Base-by-base conservation (phyloP, 2,888 invertebrate genomes). In the Pyrocoelia pectoralis region DNA sequence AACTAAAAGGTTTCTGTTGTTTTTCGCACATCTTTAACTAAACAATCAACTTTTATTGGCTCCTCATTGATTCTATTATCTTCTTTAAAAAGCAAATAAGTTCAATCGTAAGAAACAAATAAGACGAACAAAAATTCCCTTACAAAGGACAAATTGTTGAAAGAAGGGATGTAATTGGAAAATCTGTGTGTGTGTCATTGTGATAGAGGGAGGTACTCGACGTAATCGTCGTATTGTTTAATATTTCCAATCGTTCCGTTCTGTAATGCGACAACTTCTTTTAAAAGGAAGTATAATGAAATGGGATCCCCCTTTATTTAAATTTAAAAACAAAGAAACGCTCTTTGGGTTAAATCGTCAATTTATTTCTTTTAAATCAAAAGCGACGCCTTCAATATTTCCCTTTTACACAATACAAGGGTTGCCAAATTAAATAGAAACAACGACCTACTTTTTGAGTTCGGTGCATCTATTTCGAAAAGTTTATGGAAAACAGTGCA, bases 1-100 rank as follows among this genome's bases (percentile, higher is more conserved):
- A 68, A 73, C 80, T 81, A 80, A 81, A 81, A 81, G 80, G 80
- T 80, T 81, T 81, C 78, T 79, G 77, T 76, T 79, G 80, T 81
- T 79, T 73, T 73, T 69, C 70, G 52, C 60, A 70, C 74, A 67
- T 73, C 71, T 72, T 70, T 66, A 69, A 69, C 71, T 71, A 52
- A 52, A 52, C 43, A 63, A 63, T 63, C 63, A 52, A 40, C 57
- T 28, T 28, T 57, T 49, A 62, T 53, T 57, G 61, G 33, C 33
- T 33, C 33, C 33, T n/a, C 56, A 51, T 55, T 61, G 38, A 49
- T 43, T 41, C 24, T 61, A 46, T 52, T 50, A 17, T 17, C 18
- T 48, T 19, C 19, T 33, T 33, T 33, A 33, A 33, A 33, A 33
- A n/a, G 33, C 3, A 24, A 24, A 24, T 33, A n/a, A 8, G 33